Evolutionary conservation across 2,888 invertebrate genomes (phyloP).

Genomic region (Polydesmus complanatus): DNA sequence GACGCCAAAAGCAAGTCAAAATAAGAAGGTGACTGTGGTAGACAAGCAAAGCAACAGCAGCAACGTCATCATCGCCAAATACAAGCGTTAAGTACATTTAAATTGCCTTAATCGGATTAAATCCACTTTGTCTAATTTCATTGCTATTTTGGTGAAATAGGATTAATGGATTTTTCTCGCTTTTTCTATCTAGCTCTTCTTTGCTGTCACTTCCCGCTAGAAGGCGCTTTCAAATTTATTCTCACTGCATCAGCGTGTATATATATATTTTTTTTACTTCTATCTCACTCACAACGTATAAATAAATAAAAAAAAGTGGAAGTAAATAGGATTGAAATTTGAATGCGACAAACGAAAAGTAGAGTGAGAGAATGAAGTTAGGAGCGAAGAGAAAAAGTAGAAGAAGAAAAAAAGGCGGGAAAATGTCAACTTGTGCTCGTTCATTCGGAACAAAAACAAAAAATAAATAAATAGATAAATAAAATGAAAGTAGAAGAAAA

Average conservation of each 20-base stretch:
- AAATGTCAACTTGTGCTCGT: too few species aligned
- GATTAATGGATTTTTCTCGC: slow-evolving; percentile 7
- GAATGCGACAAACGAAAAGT: background rate
- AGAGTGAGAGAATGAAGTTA: background rate
- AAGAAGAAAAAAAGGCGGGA: background rate
- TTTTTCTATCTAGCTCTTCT: background rate
- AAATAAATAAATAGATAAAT: too few species aligned
- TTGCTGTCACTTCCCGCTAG: background rate
- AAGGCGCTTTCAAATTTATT: background rate
- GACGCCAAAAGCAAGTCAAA: background rate
- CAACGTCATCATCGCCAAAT: slow-evolving; percentile 7
- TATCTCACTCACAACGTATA: background rate
- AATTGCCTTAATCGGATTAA: slow-evolving; percentile 20
- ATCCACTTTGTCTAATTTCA: slow-evolving; percentile 16
- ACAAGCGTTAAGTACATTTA: slow-evolving; percentile 19
- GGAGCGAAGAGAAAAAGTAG: background rate
- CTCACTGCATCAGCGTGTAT: background rate
- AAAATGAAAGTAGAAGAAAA: too few species aligned
- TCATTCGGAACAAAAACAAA: too few species aligned
- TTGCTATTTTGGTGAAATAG: slow-evolving; percentile 16
- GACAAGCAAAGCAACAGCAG: background rate
- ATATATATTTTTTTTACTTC: background rate
- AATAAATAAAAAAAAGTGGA: background rate
- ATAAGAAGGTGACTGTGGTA: background rate
- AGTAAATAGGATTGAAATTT: background rate